phyloP scores from a whole-genome alignment of 2,113 vertebrate species.

The Cyphomyrus plagiostoma region DNA sequence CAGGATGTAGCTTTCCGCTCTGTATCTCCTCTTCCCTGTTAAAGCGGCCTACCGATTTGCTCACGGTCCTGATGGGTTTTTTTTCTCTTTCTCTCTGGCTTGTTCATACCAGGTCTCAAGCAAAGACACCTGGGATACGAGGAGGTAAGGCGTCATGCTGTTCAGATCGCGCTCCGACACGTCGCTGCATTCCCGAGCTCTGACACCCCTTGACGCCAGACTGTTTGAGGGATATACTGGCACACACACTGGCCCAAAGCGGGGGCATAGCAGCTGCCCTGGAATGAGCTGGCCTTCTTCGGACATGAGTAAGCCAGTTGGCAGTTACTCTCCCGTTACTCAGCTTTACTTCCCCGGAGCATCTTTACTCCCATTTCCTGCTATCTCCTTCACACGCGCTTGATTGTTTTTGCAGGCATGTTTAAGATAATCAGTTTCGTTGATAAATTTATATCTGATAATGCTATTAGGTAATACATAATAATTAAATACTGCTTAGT shows the following conservation, averaged over 20 bases:
- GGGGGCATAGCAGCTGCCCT: not conserved
- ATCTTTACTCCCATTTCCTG: not conserved
- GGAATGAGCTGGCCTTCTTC: not conserved
- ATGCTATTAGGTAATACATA: not conserved
- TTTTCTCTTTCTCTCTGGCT: not conserved
- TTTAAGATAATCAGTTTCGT: not conserved
- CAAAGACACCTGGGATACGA: conserved; percentile 52
- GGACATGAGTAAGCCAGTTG: not conserved
- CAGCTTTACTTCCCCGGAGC: not conserved
- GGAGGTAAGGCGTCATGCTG: conserved; percentile 41
- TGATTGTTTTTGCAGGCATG: not conserved
- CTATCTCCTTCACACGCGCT: not conserved
- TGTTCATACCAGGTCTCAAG: conserved; percentile 40
- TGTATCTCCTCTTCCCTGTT: not conserved
- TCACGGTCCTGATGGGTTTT: not conserved
- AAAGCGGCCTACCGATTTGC: not conserved
- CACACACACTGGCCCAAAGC: not conserved
- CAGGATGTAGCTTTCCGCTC: not conserved
- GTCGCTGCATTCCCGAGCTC: not conserved
- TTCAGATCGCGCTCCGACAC: not conserved
- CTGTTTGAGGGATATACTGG: not conserved
- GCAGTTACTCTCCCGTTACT: not conserved
- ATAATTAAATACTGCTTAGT: not conserved
- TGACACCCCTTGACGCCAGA: not conserved
- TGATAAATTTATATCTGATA: not conserved